Percentiles rank a stretch among this genome's conserved stretches.
phyloP scores from a whole-genome alignment of 1,140 invertebrate species.

The Sminthurinus signatus region DNA sequence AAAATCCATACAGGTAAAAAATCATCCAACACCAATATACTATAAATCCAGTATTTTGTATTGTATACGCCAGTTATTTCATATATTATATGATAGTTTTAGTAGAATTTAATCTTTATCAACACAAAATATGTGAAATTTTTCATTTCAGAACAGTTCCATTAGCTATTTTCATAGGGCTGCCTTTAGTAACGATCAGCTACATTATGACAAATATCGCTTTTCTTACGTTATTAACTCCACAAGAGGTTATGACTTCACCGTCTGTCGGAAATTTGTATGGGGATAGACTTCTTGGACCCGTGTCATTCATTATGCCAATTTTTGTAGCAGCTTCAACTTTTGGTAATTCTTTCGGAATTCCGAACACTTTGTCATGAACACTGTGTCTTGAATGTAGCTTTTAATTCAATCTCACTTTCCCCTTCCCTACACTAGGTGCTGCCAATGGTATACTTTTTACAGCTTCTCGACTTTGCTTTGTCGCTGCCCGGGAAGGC shows the following conservation, averaged over 20 bases:
- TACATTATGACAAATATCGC: slow-evolving; percentile 89
- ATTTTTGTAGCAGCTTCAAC: slow-evolving; percentile 53
- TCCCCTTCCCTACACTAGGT: too few species aligned
- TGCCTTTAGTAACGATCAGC: slow-evolving; percentile 74
- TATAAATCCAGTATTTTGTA: not conserved
- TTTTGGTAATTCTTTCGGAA: slow-evolving; percentile 64
- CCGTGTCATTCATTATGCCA: slow-evolving; percentile 46
- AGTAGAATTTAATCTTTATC: too few species aligned
- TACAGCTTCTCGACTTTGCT: slow-evolving; percentile 23
- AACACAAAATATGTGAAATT: not conserved
- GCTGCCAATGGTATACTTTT: slow-evolving; percentile 57
- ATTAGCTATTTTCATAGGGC: slow-evolving; percentile 74
- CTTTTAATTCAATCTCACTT: too few species aligned
- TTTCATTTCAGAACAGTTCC: slow-evolving; percentile 52
- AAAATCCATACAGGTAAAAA: slow-evolving; percentile 55
- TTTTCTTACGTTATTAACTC: slow-evolving; percentile 79
- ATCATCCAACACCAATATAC: slow-evolving; percentile 9
- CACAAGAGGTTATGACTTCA: slow-evolving; percentile 68
- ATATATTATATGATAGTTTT: not conserved
- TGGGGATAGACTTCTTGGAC: slow-evolving; percentile 31
- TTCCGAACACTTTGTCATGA: too few species aligned
- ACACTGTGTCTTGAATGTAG: too few species aligned
- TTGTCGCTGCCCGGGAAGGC: slow-evolving; percentile 48
- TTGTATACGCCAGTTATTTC: too few species aligned
- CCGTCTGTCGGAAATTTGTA: slow-evolving; percentile 74